Evolutionary conservation across 2,797 vertebrate species (phyloP).

Genomic region (Eremophila alpestris): DNA sequence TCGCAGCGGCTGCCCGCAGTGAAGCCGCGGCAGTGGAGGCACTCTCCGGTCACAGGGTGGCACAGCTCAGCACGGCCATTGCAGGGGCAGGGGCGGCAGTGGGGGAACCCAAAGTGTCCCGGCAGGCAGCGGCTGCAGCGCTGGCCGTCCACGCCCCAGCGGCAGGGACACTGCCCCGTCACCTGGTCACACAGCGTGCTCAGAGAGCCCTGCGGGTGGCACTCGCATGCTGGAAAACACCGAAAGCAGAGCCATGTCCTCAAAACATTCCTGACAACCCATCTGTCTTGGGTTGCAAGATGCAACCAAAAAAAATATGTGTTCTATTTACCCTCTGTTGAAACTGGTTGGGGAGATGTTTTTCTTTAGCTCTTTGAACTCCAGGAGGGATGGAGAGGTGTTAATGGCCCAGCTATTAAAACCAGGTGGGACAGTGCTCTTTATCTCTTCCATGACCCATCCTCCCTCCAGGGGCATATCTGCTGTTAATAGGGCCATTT

Average conservation of each 20-base stretch:
- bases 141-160: conserved; percentile 68
- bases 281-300: too few species aligned
- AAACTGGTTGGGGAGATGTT: too few species aligned
- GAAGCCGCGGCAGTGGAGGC: conserved; percentile 77
- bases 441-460: too few species aligned
- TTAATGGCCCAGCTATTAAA: too few species aligned
- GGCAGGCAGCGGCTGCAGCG: conserved; percentile 78
- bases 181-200: conserved; percentile 81
- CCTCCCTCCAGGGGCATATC: too few species aligned
- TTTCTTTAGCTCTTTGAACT: too few species aligned
- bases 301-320: too few species aligned
- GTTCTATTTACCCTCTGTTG: too few species aligned
- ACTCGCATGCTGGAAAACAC: conserved; percentile 80
- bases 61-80: conserved; percentile 80
- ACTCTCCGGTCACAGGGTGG: conserved; percentile 75
- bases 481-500: too few species aligned
- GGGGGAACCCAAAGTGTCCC: conserved; percentile 85
- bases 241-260: neutral
- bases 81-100: conserved; percentile 82
- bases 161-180: conserved; percentile 85
- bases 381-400: too few species aligned
- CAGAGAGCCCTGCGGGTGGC: conserved; percentile 80
- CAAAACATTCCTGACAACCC: accelerated
- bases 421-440: too few species aligned
- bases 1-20: conserved; percentile 80